A percentile compares a stretch with the other conserved stretches of the same genome.
These are phyloP conservation scores for Lutjanus erythropterus DNA, from an alignment of 2,113 vertebrate species.

Conservation along the genomic window DNA sequence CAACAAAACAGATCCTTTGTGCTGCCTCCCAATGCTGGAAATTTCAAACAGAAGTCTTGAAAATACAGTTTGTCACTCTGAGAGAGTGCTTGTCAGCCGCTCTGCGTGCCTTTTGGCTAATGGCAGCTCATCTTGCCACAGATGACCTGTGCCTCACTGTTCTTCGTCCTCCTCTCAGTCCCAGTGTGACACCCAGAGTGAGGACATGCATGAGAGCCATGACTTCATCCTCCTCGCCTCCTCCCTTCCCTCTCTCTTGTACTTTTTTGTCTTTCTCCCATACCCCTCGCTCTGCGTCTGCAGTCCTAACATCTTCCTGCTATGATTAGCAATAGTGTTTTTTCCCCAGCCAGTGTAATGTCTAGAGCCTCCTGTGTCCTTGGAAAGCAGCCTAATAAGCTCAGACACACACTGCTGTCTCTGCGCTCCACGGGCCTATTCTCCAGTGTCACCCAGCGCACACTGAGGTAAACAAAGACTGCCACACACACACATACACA, in stretches of 20 bases:
- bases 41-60: conserved; percentile 54
- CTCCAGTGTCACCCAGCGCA: conserved; percentile 77
- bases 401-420: conserved; percentile 79
- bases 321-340: conserved; percentile 76
- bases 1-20: conserved; percentile 62
- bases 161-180: conserved; percentile 63
- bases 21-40: conserved; percentile 34
- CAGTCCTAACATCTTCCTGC: conserved; percentile 72
- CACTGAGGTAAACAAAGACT: conserved; percentile 81
- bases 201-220: conserved; percentile 67
- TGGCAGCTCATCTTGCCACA: conserved; percentile 62
- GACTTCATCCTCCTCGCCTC: conserved; percentile 54
- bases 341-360: conserved; percentile 74
- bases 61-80: conserved; percentile 59
- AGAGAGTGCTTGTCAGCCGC: conserved; percentile 33
- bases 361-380: conserved; percentile 81
- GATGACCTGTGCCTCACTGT: conserved; percentile 65
- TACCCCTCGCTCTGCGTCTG: conserved; percentile 53
- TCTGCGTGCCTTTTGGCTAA: conserved; percentile 59
- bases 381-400: conserved; percentile 85
- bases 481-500: conserved; percentile 66
- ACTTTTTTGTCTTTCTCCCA: conserved; percentile 41
- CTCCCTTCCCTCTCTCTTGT: conserved; percentile 29
- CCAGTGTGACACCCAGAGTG: conserved; percentile 72
- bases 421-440: conserved; percentile 74